Percentiles rank a stretch among this genome's conserved stretches.
Evolutionary conservation across 2,113 vertebrate genomes (phyloP).

Genomic region (Amblyornis subalaris): DNA sequence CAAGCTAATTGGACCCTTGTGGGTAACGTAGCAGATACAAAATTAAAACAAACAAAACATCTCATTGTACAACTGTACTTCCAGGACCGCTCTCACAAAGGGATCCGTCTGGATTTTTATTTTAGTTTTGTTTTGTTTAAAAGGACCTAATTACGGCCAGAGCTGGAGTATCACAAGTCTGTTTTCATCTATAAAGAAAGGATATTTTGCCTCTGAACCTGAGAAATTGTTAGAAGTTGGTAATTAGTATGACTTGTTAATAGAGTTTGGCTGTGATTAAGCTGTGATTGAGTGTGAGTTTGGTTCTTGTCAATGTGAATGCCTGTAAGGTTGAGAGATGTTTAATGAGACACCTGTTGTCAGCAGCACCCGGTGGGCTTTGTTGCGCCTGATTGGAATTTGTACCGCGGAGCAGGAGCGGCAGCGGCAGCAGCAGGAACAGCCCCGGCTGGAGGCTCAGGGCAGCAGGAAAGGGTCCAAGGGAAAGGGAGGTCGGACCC

Average conservation of each 20-base stretch:
- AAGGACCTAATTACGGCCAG: conserved; percentile 66
- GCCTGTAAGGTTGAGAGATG: conserved; percentile 70
- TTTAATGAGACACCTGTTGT: conserved; percentile 78
- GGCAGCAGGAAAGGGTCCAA: neutral
- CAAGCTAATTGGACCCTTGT: conserved; percentile 78
- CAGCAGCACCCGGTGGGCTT: conserved; percentile 55
- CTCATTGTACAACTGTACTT: conserved; percentile 21
- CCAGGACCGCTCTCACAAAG: neutral
- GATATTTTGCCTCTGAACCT: conserved; percentile 66
- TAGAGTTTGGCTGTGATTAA: conserved; percentile 80
- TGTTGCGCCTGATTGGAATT: conserved; percentile 60
- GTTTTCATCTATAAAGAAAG: conserved; percentile 68
- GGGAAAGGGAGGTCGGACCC: accelerated
- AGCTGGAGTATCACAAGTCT: conserved; percentile 51
- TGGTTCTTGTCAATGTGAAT: conserved; percentile 67
- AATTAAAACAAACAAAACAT: conserved; percentile 74
- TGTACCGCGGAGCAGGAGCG: neutral
- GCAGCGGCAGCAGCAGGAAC: neutral
- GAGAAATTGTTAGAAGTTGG: conserved; percentile 74
- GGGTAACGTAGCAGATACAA: conserved; percentile 63
- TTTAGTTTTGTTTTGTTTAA: conserved; percentile 41
- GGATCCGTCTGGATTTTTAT: conserved; percentile 8
- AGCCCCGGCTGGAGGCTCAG: neutral
- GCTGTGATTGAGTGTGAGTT: conserved; percentile 69
- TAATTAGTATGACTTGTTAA: conserved; percentile 82